Evolutionary conservation across 2,888 invertebrate species (phyloP), one percentile per base, ranked within the genome.

Genomic region (Drosophila anomalipes): DNA sequence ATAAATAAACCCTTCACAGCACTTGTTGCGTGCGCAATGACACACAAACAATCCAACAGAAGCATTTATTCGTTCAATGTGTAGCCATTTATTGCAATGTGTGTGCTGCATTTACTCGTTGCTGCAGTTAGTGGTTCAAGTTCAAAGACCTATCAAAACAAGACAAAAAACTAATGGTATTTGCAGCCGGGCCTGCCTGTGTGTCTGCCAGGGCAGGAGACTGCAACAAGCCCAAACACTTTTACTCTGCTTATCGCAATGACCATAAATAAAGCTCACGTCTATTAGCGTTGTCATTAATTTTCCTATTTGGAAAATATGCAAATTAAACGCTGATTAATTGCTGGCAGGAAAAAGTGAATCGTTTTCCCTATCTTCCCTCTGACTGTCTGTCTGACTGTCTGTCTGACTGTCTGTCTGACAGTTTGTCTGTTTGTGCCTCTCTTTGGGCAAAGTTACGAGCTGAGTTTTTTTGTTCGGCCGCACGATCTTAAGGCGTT

Each of bases 201-300:
- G 51, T 62, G 60, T 39, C 30, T 47, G 53, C 14, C 47, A 47
- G 47, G 47, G 4, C 22, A 16, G 51, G 10, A 51, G 16, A 28
- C 26, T 10, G 53, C 62, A 49, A 58, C 51, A 60, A 39, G 57
- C 28, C 39, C 19, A 72, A 85, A 82, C 85, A 86, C 85, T 86
- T 86, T 89, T 86, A 89, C 85, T 86, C 70, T 67, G 79, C 87
- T 79, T 89, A 86, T 86, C 87, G 73, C 60, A 70, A 66, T 63
- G 82, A 19, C 85, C 80, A 89, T 86, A 86, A 86, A 86, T 89
- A 82, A 82, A 78, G 68, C 75, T 81, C 59, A 61, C 74, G 81
- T 77, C 77, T 79, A 82, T 77, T 70, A 74, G 59, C 64, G 76
- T 72, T 68, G 79, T 81, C 82, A 71, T 74, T 70, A 80, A 74